Evolutionary conservation across 2,797 vertebrate species (phyloP).

Genomic region (Pseudomugil tenellus): DNA sequence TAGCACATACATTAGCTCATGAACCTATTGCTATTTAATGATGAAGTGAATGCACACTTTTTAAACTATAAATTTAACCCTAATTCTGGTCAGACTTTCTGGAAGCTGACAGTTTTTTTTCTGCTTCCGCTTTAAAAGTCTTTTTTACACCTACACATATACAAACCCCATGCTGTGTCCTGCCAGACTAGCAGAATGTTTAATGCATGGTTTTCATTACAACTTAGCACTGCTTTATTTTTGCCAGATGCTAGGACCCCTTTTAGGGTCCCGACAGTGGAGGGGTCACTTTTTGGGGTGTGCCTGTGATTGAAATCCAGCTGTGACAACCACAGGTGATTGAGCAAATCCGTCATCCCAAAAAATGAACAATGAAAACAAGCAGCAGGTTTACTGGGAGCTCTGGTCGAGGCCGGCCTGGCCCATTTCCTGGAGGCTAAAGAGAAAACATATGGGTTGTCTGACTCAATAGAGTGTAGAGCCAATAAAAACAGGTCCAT

Average conservation of each 20-base stretch:
- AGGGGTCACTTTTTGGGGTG: slow-evolving; percentile 42
- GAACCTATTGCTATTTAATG: slow-evolving; percentile 7
- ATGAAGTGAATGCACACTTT: slow-evolving; percentile 10
- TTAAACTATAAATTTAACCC: neutral
- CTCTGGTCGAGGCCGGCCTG: slow-evolving; percentile 20
- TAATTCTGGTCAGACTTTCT: neutral
- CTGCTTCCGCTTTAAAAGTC: neutral
- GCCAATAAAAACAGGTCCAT: slow-evolving; percentile 69
- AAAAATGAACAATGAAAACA: slow-evolving; percentile 72
- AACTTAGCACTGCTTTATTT: slow-evolving; percentile 65
- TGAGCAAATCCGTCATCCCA: slow-evolving; percentile 73
- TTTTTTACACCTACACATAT: neutral
- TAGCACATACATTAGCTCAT: neutral
- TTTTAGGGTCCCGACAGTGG: slow-evolving; percentile 2
- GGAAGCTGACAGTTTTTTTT: slow-evolving; percentile 5
- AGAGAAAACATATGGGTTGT: slow-evolving; percentile 74
- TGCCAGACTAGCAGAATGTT: slow-evolving; percentile 30
- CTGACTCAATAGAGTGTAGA: slow-evolving; percentile 38
- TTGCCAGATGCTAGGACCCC: slow-evolving; percentile 63
- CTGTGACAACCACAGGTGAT: slow-evolving; percentile 77
- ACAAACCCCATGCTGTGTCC: slow-evolving; percentile 15
- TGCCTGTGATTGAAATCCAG: slow-evolving; percentile 68
- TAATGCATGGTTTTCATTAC: slow-evolving; percentile 68
- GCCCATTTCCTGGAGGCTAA: slow-evolving; percentile 71
- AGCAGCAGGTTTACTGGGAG: slow-evolving; percentile 59